These are phyloP conservation scores for Leptarthrus brevirostris DNA, from an alignment of 2,888 invertebrate species.

Conservation along the genomic window DNA sequence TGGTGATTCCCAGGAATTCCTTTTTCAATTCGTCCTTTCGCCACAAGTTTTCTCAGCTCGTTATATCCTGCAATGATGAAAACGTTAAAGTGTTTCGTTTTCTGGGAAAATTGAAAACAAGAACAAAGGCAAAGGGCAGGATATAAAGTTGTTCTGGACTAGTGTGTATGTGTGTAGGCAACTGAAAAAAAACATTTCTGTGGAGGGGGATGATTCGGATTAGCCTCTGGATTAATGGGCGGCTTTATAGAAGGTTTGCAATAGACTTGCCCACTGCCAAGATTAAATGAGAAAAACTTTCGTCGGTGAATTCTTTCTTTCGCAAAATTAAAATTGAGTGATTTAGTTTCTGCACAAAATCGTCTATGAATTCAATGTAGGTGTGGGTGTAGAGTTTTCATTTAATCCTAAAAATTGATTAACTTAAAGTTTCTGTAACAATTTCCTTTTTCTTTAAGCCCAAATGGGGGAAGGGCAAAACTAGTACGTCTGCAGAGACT, in stretches of 20 bases:
- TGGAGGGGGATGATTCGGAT: not conserved
- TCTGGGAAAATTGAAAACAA: conserved; percentile 15
- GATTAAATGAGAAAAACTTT: not conserved
- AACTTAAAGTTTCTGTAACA: too few relatives aligned
- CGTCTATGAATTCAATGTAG: too few relatives aligned
- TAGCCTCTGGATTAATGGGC: not conserved
- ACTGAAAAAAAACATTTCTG: not conserved
- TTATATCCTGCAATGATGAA: not conserved
- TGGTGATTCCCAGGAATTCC: conserved; percentile 6
- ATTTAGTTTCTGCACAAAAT: too few relatives aligned
- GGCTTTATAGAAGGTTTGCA: not conserved
- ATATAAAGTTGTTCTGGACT: not conserved
- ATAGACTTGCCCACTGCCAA: not conserved
- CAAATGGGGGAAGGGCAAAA: too few relatives aligned
- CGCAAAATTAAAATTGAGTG: not conserved
- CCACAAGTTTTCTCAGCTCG: conserved; percentile 20
- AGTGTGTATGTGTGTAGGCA: not conserved
- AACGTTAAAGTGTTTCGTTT: conserved; percentile 23
- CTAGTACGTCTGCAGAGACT: too few relatives aligned
- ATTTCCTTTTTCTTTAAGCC: too few relatives aligned
- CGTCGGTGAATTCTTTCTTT: not conserved
- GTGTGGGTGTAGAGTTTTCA: too few relatives aligned
- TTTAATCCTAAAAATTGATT: too few relatives aligned
- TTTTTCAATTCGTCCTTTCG: conserved; percentile 15
- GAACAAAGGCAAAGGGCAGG: not conserved